phyloP scores from a whole-genome alignment of 2,113 vertebrate species.

The Tragelaphus scriptus region DNA sequence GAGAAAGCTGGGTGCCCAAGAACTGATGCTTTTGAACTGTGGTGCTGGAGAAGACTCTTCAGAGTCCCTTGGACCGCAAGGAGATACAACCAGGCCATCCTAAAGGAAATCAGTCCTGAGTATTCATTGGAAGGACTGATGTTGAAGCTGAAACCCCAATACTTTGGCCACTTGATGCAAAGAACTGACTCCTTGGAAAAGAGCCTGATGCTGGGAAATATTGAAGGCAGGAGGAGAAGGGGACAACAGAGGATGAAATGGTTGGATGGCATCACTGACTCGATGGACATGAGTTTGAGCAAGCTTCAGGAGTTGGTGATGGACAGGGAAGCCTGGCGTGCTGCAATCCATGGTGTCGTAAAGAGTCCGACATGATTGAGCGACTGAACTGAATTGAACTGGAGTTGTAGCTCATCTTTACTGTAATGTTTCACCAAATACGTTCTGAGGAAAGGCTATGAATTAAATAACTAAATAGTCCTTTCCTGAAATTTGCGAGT shows the following conservation, averaged over 20 bases:
- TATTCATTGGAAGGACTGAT: neutral
- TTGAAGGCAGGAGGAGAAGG: neutral
- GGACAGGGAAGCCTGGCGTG: neutral
- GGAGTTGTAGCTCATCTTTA: constrained; percentile 16
- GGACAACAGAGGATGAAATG: neutral
- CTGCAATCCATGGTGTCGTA: neutral
- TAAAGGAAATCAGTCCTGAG: neutral
- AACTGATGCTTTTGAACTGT: neutral
- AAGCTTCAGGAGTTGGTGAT: neutral
- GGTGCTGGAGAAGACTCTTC: neutral
- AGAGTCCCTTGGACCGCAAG: neutral
- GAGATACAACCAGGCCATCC: neutral
- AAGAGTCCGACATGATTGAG: neutral
- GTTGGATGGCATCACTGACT: neutral
- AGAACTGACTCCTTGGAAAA: neutral
- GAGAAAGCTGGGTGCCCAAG: rapidly evolving
- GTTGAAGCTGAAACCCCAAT: neutral
- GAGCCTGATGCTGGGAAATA: neutral
- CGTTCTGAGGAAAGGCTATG: neutral
- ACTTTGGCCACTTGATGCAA: neutral
- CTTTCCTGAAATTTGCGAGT: neutral
- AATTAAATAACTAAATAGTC: neutral
- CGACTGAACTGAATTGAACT: neutral
- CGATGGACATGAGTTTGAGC: neutral
- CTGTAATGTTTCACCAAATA: neutral